phyloP scores from a whole-genome alignment of 2,888 invertebrate genomes.

The Argyresthia goedartella region DNA sequence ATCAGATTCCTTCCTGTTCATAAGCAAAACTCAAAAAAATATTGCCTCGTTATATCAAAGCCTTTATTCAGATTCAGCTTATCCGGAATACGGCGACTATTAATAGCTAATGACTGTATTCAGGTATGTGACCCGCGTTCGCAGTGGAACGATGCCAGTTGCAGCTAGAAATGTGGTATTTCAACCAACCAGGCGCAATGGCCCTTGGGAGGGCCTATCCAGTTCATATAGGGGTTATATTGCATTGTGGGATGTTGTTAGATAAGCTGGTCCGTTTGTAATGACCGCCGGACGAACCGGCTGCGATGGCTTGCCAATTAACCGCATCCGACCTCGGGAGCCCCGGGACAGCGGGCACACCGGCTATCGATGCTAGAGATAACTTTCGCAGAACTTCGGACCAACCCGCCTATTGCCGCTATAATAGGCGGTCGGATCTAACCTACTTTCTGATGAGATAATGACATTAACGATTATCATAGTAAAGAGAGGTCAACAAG shows the following conservation, averaged over 20 bases:
- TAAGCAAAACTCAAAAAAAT: too few species aligned
- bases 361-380: background rate
- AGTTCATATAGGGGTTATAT: background rate
- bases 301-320: constrained; percentile 57
- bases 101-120: background rate
- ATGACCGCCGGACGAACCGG: constrained; percentile 50
- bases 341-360: background rate
- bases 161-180: constrained; percentile 1
- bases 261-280: constrained; percentile 48
- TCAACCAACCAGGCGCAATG: background rate
- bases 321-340: constrained; percentile 55
- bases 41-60: background rate
- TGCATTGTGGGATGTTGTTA: constrained; percentile 30
- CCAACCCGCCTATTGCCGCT: too few species aligned
- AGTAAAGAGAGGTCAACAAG: too few species aligned
- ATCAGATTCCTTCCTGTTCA: too few species aligned
- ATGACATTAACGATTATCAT: too few species aligned
- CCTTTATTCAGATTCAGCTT: background rate
- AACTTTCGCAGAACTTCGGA: too few species aligned
- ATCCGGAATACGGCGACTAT: background rate
- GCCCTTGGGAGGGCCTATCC: too few species aligned
- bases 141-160: background rate
- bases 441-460: too few species aligned
- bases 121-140: constrained; percentile 2
- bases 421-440: too few species aligned